phyloP scores from a whole-genome alignment of 2,888 invertebrate genomes.

The Barypeithes pellucidus region DNA sequence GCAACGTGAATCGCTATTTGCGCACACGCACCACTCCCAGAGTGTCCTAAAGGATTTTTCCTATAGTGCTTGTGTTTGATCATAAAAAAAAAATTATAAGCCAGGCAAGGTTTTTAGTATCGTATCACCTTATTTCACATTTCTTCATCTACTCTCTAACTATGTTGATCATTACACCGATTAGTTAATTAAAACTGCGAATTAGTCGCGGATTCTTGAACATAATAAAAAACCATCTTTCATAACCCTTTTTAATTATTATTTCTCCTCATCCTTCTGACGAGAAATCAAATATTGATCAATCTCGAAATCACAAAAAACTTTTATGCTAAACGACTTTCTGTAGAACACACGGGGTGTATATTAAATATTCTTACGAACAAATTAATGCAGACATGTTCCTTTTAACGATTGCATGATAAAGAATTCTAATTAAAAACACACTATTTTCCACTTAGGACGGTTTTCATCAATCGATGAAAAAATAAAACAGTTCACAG shows the following conservation, averaged over 20 bases:
- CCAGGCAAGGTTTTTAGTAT: too few species aligned
- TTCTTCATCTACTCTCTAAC: background rate
- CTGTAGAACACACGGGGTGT: background rate
- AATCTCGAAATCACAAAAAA: conserved; percentile 1
- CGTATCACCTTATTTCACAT: background rate
- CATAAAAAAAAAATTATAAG: too few species aligned
- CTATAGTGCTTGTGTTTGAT: too few species aligned
- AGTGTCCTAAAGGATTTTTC: too few species aligned
- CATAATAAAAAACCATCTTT: background rate
- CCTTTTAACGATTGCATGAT: conserved; percentile 27
- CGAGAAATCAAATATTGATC: background rate
- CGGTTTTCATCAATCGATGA: background rate
- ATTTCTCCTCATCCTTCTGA: background rate
- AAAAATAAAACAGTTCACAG: background rate
- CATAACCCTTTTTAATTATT: background rate
- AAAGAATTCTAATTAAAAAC: conserved; percentile 20
- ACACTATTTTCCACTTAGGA: conserved; percentile 15
- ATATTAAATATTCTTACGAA: background rate
- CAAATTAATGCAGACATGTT: conserved; percentile 35
- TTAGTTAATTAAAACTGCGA: background rate
- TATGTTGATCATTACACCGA: background rate
- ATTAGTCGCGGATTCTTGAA: conserved; percentile 7
- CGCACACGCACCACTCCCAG: too few species aligned
- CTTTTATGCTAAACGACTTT: background rate
- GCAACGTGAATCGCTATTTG: too few species aligned